A percentile compares a stretch with the other conserved stretches of the same genome.
Evolutionary conservation across 92 coral and sea anemone species (phyloP).

Genomic region (Epizoanthus ramosus): DNA sequence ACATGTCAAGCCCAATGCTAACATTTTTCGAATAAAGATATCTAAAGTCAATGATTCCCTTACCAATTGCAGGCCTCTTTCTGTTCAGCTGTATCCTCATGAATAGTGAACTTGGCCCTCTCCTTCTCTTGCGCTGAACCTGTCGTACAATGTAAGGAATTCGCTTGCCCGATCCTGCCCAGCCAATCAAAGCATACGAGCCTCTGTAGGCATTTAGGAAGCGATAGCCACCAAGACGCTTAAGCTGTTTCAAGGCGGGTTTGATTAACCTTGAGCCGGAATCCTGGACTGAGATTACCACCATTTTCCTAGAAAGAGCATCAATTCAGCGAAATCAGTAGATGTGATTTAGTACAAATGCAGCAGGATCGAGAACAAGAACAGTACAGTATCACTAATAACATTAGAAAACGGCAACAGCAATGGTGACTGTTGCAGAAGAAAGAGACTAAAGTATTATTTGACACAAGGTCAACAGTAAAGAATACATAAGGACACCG

Average conservation of each 20-base stretch:
- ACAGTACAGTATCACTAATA: too few species aligned
- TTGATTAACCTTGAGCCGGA: conserved; percentile 13
- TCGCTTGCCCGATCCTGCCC: conserved; percentile 32
- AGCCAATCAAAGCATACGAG: conserved; percentile 37
- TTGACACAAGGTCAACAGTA: too few species aligned
- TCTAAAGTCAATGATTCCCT: too few species aligned
- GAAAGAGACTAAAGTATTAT: too few species aligned
- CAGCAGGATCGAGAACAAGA: not conserved
- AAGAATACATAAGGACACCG: too few species aligned
- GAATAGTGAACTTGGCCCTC: conserved; percentile 30
- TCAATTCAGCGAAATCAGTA: not conserved
- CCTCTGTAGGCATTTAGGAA: conserved; percentile 25
- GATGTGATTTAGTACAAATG: too few species aligned
- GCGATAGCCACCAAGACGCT: conserved; percentile 32
- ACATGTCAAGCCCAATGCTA: too few species aligned
- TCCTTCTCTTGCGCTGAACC: conserved; percentile 13
- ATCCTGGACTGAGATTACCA: conserved; percentile 32
- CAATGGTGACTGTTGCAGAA: too few species aligned
- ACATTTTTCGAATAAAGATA: too few species aligned
- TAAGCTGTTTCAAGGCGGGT: conserved; percentile 34
- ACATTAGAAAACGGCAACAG: too few species aligned
- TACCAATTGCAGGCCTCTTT: not conserved
- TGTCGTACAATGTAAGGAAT: conserved; percentile 5
- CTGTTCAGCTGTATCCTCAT: conserved; percentile 6
- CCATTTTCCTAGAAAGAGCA: conserved; percentile 20